Base-by-base conservation (phyloP, 2,113 vertebrate species). In the Phodopus roborovskii region DNA sequence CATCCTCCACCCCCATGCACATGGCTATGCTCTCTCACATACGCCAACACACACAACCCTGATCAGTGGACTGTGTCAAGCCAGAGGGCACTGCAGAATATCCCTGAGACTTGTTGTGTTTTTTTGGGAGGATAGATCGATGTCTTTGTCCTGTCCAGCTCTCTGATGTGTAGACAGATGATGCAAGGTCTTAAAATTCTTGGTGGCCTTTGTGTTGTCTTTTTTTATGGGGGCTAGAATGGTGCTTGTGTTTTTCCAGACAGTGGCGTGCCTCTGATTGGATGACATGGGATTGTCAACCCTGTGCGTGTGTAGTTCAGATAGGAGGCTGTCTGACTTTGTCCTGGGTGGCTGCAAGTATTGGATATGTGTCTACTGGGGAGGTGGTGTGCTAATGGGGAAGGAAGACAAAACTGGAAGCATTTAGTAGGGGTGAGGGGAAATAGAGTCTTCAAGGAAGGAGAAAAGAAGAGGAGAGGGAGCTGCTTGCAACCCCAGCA, bases 31-130 rank as follows among this genome's bases (percentile, higher is more conserved):
- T 15, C 30, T 79, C 93, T 53, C 94, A 85, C 60, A 85, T 60
- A 62, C 45, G 11, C 73, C 88, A 91, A 26, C 81, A 71, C 85
- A 90, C 73, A 95, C 86, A 0, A 92, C 97, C 91, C 98, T 48
- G 82, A 88, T 92, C 96, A 56, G 95, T 96, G 96, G 97, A 94
- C 97, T 98, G 96, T 92, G 4, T 95, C 33, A 42, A 97, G 96
- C 97, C 97, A 96, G 98, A 98, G 98, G 98, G 97, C 98, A 98
- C 84, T 97, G 97, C 68, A 58, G 98, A 97, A 39, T 68, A 60
- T 81, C 97, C 92, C 92, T 91, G 97, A 26, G 84, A 53, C 92
- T 98, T 94, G 95, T 92, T 42, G n/a, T 97, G 95, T 94, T 94
- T 97, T 60, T 12, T 30, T 1, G 95, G 95, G 96, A 98, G 92